Evolutionary conservation across 2,888 invertebrate genomes (phyloP), one percentile per base, ranked within the genome.

Genomic region (Cataglyphis cursor): DNA sequence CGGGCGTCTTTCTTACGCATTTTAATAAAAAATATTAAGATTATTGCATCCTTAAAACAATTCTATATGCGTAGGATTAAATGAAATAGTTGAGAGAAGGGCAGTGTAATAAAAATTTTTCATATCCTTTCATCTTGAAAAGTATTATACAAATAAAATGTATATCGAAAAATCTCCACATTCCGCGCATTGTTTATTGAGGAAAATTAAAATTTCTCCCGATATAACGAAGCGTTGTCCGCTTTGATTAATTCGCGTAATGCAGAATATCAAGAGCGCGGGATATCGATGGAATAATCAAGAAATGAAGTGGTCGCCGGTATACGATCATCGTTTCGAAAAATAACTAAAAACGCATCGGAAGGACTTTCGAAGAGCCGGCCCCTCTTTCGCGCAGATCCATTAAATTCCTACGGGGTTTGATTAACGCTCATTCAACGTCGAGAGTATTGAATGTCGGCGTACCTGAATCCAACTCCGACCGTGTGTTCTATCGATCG

Each of bases 291-390:
- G 24, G 4, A 68, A n/a, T 59, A 59, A 75, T 21, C 64, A 51
- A 35, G 9, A n/a, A 35, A 15, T 48, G 38, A 54, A 76, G 75
- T 76, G 28, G 18, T 48, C n/a, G 57, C 68, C 24, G 41, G 61
- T 54, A 18, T 18, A 59, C 48, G 38, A 59, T 35, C 51, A 38
- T 54, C 31, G 61, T 48, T 78, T 57, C 35, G 54, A 66, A 85
- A 85, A 81, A 83, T 80, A 70, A 62, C 80, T 41, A 54, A 70
- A 80, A 78, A 80, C 51, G 66, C 41, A 54, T 21, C 54, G 15
- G 57, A 35, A 35, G 62, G 73, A 61, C 72, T 48, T 72, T 15
- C 18, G 59, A 5, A 44, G 41, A n/a, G n/a, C 51, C 41, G 15
- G n/a, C 51, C n/a, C 59, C 41, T 51, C 51, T 70, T 57, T 3